Evolutionary conservation across 2,888 invertebrate genomes (phyloP), one percentile per base, ranked within the genome.

Genomic region (Scrobipalpa costella): DNA sequence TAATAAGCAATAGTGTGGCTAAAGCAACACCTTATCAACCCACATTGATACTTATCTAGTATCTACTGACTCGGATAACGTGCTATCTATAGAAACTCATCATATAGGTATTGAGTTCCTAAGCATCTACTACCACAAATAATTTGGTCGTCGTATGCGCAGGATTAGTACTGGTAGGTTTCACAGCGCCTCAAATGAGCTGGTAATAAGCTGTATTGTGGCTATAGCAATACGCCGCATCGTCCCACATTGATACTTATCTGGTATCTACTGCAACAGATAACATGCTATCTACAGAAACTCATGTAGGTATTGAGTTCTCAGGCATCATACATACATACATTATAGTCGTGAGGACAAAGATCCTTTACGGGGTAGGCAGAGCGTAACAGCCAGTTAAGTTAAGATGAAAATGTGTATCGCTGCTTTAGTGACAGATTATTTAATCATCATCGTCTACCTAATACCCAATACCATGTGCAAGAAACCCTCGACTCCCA

Each of bases 71-170:
- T n/a, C 21, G 9, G 50, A 52, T 52, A 21, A 6, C 7, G 13
- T 40, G 40, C 40, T 40, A 40, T 13, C 13, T 13, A 13, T 13
- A 13, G 13, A 40, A 13, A 40, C 40, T 40, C 49, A 7, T 15
- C 27, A 2, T 27, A 5, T 27, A 27, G 2, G 5, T 27, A 5
- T 27, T 27, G 27, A 27, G 5, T 27, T 27, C 27, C 5, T 27
- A 27, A 5, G 5, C 5, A 27, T 27, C 27, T 27, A 27, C 27
- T 27, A 27, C 27, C 27, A 5, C 27, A 27, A 27, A 68, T 70
- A 68, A 71, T 68, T 69, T 61, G 71, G 69, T 69, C 67, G 67
- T 67, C 57, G 57, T 62, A 40, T 44, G 67, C 57, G 57, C 63
- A 52, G 55, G 68, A 68, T 68, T 65, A 66, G 66, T 64, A 64